Percentiles rank a stretch among this genome's conserved stretches.
Evolutionary conservation across 1,140 invertebrate species (phyloP).

Genomic region (Drosophila grimshawi): DNA sequence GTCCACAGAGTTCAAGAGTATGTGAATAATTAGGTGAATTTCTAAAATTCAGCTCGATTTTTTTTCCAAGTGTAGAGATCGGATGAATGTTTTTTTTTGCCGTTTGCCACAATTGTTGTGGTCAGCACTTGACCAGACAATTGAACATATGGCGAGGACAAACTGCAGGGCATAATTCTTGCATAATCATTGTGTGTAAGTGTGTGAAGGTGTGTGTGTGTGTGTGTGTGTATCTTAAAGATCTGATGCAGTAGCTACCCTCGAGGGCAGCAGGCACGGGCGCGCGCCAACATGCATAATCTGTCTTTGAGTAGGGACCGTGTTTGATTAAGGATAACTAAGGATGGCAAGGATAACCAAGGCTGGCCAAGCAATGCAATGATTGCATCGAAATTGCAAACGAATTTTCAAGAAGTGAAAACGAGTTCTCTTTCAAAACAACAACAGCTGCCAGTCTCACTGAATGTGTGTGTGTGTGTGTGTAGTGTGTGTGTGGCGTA

Average conservation of each 20-base stretch:
- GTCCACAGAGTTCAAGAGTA: no score
- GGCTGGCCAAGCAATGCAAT: constrained; percentile 2
- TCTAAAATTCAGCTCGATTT: no score
- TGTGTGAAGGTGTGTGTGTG: constrained; percentile 6
- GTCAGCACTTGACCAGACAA: constrained; percentile 56
- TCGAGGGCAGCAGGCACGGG: constrained; percentile 6
- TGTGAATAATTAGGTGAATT: no score
- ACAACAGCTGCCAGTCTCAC: constrained; percentile 51
- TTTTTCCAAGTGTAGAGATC: no score
- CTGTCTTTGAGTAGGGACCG: constrained; percentile 47
- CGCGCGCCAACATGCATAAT: constrained; percentile 69
- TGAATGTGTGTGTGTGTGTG: constrained; percentile 17
- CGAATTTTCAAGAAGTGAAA: constrained; percentile 40
- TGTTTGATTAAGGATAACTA: constrained; percentile 53
- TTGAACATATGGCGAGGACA: constrained; percentile 41
- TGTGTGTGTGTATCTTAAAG: constrained; percentile 29
- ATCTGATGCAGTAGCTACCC: constrained; percentile 41
- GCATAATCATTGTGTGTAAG: constrained; percentile 47
- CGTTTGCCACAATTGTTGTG: constrained; percentile 42
- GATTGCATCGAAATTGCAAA: constrained; percentile 61
- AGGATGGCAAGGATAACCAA: background rate
- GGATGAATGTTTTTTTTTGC: background rate
- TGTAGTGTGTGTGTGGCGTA: constrained; percentile 30
- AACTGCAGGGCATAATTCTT: constrained; percentile 35
- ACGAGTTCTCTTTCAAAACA: constrained; percentile 28